Conservation (phyloP, 64 coral and sea anemone species). For the Stichodactyla helianthus region DNA sequence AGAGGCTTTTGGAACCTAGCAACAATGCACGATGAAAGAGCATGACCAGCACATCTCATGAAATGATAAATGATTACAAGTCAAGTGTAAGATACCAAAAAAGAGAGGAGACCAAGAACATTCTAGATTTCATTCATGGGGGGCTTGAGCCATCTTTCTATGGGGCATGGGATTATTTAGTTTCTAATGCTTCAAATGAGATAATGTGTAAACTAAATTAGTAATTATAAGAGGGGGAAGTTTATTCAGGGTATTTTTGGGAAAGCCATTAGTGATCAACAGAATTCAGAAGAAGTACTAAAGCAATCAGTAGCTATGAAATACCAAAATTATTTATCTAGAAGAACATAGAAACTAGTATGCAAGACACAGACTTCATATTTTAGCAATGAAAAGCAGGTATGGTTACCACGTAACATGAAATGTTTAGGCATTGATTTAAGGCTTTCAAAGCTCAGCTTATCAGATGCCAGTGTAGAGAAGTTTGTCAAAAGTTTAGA, state of each 20-base stretch:
- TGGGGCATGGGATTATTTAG: conserved; percentile 27
- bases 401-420: conserved; percentile 20
- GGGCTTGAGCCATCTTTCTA: conserved; percentile 16
- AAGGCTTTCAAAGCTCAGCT: background rate
- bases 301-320: too few relatives aligned
- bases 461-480: conserved; percentile 19
- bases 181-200: too few relatives aligned
- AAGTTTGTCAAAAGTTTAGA: conserved; percentile 41
- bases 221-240: too few relatives aligned
- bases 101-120: conserved; percentile 15
- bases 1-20: background rate
- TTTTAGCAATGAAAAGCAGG: too few relatives aligned
- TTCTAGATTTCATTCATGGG: conserved; percentile 31
- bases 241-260: too few relatives aligned
- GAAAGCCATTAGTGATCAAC: too few relatives aligned
- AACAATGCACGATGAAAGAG: background rate
- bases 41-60: background rate
- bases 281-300: too few relatives aligned
- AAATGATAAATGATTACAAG: conserved; percentile 35
- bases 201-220: too few relatives aligned
- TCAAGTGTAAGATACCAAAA: conserved; percentile 8
- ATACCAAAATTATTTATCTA: too few relatives aligned
- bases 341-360: too few relatives aligned
- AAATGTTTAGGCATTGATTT: conserved; percentile 20
- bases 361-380: too few relatives aligned